Evolutionary conservation across 2,797 vertebrate genomes (phyloP).

Genomic region (Gouania willdenowi): DNA sequence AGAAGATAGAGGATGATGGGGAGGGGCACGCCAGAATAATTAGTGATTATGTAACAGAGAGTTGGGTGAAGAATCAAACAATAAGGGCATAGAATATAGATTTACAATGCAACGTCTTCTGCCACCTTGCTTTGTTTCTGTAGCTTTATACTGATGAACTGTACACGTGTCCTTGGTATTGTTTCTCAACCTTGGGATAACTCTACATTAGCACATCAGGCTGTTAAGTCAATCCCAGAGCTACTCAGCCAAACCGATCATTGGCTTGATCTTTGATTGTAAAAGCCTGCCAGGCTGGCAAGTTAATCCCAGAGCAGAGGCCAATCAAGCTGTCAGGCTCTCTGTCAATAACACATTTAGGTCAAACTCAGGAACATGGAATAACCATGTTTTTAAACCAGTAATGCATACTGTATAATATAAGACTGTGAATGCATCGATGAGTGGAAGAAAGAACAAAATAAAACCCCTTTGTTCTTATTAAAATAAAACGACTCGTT

Average conservation of each 20-base stretch:
- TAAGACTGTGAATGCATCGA: background rate
- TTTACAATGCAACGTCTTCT: too few species aligned
- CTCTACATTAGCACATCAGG: conserved; percentile 65
- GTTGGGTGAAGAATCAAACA: conserved; percentile 20
- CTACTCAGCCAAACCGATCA: conserved; percentile 62
- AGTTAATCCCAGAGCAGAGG: conserved; percentile 59
- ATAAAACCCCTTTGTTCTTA: too few species aligned
- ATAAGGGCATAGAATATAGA: conserved; percentile 10
- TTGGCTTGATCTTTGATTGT: conserved; percentile 66
- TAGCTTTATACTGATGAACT: conserved; percentile 27
- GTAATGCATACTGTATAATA: background rate
- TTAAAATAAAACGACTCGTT: conserved; percentile 5
- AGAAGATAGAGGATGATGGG: background rate
- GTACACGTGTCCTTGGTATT: conserved; percentile 45
- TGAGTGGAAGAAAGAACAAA: too few species aligned
- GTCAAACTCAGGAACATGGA: conserved; percentile 47
- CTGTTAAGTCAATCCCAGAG: conserved; percentile 69
- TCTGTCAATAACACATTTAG: conserved; percentile 60
- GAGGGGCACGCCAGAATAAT: conserved; percentile 31
- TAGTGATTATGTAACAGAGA: conserved; percentile 32
- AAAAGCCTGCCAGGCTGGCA: conserved; percentile 59
- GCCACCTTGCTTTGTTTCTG: too few species aligned
- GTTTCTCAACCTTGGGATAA: conserved; percentile 66
- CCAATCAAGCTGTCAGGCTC: conserved; percentile 67
- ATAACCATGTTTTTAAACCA: conserved; percentile 12